A percentile compares a stretch with the other conserved stretches of the same genome.
Evolutionary conservation across 53 echinoderm and acorn worm genomes (phyloP).

Genomic region (Stichopus horrens): DNA sequence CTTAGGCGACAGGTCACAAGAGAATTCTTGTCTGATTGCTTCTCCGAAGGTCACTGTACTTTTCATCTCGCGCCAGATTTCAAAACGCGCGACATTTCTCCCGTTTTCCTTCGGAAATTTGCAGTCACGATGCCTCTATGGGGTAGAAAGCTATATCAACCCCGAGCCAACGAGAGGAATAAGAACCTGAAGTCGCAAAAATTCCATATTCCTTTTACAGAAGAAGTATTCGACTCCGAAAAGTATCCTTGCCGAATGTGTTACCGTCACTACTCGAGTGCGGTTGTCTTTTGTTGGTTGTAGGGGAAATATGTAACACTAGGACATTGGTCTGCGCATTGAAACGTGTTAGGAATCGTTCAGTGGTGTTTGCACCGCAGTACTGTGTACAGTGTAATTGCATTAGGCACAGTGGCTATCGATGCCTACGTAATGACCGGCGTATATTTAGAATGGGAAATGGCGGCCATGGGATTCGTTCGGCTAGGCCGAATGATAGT

Average conservation of each 20-base stretch:
- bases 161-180: constrained; percentile 45
- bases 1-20: not conserved
- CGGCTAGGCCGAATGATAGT: not conserved
- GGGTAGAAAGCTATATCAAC: constrained; percentile 68
- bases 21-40: not conserved
- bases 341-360: not conserved
- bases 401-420: not conserved
- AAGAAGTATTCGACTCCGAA: constrained; percentile 64
- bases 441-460: not conserved
- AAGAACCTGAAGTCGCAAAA: constrained; percentile 13
- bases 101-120: constrained; percentile 16
- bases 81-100: constrained; percentile 55
- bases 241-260: constrained; percentile 53
- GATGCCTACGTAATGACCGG: not conserved
- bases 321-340: constrained; percentile 10
- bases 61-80: constrained; percentile 70
- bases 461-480: constrained; percentile 6
- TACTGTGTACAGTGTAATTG: not conserved
- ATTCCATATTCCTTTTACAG: constrained; percentile 64
- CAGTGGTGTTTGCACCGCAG: not conserved
- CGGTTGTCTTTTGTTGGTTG: not conserved
- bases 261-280: not conserved
- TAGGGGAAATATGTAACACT: constrained; percentile 24
- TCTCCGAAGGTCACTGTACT: constrained; percentile 47
- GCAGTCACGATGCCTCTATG: constrained; percentile 66